A percentile compares a stretch with the other conserved stretches of the same genome.
Conservation (phyloP, 2,888 invertebrate species). For the Perdita meconis region DNA sequence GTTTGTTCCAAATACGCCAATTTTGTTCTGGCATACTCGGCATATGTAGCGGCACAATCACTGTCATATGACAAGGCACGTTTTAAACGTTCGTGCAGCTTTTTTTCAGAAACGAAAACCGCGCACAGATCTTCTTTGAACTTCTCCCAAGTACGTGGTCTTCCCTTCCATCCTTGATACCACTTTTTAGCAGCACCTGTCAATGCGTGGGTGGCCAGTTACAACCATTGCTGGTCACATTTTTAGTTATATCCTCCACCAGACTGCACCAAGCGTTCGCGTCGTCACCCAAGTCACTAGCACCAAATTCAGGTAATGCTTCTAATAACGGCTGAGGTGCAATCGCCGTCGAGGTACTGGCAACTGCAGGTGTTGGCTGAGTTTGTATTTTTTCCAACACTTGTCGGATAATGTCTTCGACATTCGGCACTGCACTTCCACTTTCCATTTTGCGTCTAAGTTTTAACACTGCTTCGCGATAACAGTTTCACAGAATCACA, state of each 20-base stretch:
- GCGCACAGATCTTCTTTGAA: background rate
- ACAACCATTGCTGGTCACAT: background rate
- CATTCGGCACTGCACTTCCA: too few species aligned
- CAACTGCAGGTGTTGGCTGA: background rate
- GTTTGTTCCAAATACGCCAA: constrained; percentile 1
- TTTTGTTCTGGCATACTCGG: constrained; percentile 3
- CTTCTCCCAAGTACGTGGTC: too few species aligned
- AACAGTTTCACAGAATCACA: too few species aligned
- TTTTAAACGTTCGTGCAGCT: background rate
- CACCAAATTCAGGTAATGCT: constrained; percentile 4
- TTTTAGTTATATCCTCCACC: constrained; percentile 13
- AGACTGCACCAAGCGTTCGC: constrained; percentile 10
- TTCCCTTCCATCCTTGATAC: background rate
- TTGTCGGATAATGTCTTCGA: too few species aligned
- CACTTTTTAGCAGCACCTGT: background rate
- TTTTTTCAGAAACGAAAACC: too few species aligned
- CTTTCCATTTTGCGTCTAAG: too few species aligned
- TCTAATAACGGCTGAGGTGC: background rate
- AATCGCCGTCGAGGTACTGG: too few species aligned
- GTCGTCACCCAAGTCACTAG: constrained; percentile 14
- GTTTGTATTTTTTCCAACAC: background rate
- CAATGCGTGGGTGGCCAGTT: background rate
- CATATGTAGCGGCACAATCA: background rate
- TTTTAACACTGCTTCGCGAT: too few species aligned
- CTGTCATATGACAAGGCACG: constrained; percentile 6